These are phyloP conservation scores for Oryzias dopingdopingensis DNA, from an alignment of 2,797 vertebrate genomes.

Conservation along the genomic window DNA sequence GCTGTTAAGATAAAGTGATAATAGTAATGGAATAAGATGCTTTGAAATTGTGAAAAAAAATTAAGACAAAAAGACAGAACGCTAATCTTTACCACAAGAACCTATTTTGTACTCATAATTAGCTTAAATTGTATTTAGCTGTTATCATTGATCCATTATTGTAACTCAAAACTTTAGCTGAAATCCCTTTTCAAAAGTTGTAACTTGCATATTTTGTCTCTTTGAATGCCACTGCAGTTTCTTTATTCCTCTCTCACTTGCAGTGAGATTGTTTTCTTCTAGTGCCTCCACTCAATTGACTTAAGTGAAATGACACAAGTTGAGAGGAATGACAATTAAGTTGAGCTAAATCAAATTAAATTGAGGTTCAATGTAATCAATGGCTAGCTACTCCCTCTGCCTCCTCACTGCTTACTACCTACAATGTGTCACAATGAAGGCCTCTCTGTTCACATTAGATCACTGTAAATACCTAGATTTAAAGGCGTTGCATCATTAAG, in stretches of 20 bases:
- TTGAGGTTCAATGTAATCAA: conserved; percentile 53
- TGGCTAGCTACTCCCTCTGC: conserved; percentile 21
- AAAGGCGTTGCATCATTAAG: conserved; percentile 53
- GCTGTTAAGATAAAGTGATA: too few relatives aligned
- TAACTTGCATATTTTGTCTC: conserved; percentile 9
- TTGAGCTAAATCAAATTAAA: conserved; percentile 54
- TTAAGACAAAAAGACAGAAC: too few relatives aligned
- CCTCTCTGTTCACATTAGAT: conserved; percentile 46
- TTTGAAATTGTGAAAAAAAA: too few relatives aligned
- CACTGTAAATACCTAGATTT: conserved; percentile 56
- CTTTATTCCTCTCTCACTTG: conserved; percentile 24
- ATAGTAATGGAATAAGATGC: too few relatives aligned
- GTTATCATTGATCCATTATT: conserved; percentile 6
- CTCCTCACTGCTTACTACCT: conserved; percentile 15
- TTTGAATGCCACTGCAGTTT: not conserved
- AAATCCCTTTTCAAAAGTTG: not conserved
- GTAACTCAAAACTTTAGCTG: too few relatives aligned
- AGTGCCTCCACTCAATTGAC: conserved; percentile 15
- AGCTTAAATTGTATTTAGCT: not conserved
- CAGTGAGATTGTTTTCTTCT: conserved; percentile 6
- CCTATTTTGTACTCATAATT: too few relatives aligned
- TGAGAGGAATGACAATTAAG: conserved; percentile 53
- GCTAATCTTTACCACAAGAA: too few relatives aligned
- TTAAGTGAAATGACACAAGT: conserved; percentile 36
- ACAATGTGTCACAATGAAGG: conserved; percentile 17